Base-by-base conservation (phyloP, 2,113 vertebrate species). In the Phycodurus eques region DNA sequence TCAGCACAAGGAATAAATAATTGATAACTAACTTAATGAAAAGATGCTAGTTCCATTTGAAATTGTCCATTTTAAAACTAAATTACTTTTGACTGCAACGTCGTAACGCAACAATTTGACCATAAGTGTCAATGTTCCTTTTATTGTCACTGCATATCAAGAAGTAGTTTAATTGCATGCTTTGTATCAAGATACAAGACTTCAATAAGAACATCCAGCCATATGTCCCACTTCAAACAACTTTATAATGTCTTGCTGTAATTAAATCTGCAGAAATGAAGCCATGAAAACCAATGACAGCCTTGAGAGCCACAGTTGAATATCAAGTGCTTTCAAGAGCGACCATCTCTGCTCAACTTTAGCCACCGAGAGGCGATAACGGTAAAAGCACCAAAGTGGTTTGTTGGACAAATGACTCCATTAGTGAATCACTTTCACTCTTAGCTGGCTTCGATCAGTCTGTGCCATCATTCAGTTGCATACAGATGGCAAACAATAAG, bases 351-450 rank as follows among this genome's bases (percentile, higher is more conserved):
- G 42, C 68, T 19, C 76, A 47, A 35, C 56, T n/a, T 69, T 1
- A 56, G 56, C 76, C 27, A 44, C 31, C 2, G 71, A 53, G 57
- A 77, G 62, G 54, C 79, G 68, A 78, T 82, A 78, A 70, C 65
- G 75, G 76, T 63, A 49, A 67, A 61, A 82, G 69, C 43, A 49
- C 44, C 76, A 51, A 62, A 67, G 74, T 33, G 64, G 63, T 67
- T 42, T 69, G 69, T n/a, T 63, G 63, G 83, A 84, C 71, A 79
- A 75, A 83, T 77, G 51, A 79, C 75, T 80, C 71, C 70, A 85
- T 88, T 83, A 85, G 33, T 27, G 72, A 79, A 74, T 69, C 82
- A 74, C 81, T 85, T 83, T 77, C 70, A 83, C 70, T 57, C 47
- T 17, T 60, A 80, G 77, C 74, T 27, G 70, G 53, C 72, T 75